Evolutionary conservation across 1,140 invertebrate genomes (phyloP).

Genomic region (Drosophila malerkotliana): DNA sequence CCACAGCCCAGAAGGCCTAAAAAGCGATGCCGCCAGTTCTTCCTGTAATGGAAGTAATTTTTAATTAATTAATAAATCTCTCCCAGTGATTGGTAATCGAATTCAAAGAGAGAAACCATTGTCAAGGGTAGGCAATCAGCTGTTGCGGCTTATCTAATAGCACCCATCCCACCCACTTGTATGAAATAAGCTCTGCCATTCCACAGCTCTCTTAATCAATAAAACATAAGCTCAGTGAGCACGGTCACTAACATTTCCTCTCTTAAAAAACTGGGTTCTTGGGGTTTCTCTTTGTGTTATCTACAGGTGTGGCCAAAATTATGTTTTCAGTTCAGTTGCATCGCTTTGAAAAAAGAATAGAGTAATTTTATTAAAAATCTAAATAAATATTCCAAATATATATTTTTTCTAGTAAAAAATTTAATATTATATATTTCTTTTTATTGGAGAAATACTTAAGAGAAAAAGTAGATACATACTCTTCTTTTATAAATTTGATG

Average conservation of each 20-base stretch:
- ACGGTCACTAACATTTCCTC: slow-evolving; percentile 10
- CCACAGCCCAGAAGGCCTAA: slow-evolving; percentile 23
- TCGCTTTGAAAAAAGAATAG: too few species aligned
- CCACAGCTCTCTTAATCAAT: slow-evolving; percentile 40
- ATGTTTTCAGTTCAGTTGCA: too few species aligned
- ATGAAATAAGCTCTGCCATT: slow-evolving; percentile 19
- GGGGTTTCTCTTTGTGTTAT: neutral
- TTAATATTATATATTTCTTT: too few species aligned
- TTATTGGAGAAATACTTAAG: too few species aligned
- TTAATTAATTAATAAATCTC: too few species aligned
- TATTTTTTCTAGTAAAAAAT: too few species aligned
- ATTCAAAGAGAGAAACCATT: slow-evolving; percentile 6
- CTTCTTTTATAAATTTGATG: too few species aligned
- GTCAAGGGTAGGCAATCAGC: slow-evolving; percentile 33
- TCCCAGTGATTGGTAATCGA: neutral
- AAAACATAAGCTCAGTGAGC: slow-evolving; percentile 7
- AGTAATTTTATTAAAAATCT: too few species aligned
- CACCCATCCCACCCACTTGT: slow-evolving; percentile 20
- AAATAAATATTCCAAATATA: too few species aligned
- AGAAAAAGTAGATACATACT: too few species aligned
- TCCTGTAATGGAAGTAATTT: slow-evolving; percentile 6
- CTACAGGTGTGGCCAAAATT: too few species aligned
- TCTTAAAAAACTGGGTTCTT: neutral
- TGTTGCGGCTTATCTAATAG: slow-evolving; percentile 12
- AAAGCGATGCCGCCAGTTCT: slow-evolving; percentile 34